Conservation (phyloP, 2,797 vertebrate genomes). For the Loris lydekkerianus region DNA sequence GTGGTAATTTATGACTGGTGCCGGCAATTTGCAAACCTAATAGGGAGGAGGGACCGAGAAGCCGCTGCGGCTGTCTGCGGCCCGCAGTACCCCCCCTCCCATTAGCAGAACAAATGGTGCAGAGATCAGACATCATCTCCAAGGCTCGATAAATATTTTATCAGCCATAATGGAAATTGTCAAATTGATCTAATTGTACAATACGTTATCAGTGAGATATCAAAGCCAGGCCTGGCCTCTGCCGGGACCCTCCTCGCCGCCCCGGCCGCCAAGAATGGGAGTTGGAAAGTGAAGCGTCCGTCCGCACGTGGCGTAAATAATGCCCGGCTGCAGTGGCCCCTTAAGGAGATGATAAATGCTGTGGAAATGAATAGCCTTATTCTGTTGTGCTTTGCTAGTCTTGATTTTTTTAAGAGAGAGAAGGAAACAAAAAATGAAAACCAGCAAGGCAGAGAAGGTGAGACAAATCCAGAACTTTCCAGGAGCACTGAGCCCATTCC, state of each 20-base stretch:
- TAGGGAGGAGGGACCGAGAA: slow-evolving; percentile 89
- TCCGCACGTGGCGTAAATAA: slow-evolving; percentile 70
- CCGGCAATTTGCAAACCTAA: slow-evolving; percentile 97
- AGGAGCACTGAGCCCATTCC: rapidly evolving
- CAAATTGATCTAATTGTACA: slow-evolving; percentile 98
- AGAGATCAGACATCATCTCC: slow-evolving; percentile 95
- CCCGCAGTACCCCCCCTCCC: slow-evolving; percentile 92
- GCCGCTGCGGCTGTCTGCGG: slow-evolving; percentile 88
- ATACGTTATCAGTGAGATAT: slow-evolving; percentile 96
- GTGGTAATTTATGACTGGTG: slow-evolving; percentile 94
- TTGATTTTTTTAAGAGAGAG: neutral
- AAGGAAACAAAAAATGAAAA: neutral
- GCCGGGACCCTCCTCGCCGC: slow-evolving; percentile 83
- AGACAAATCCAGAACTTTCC: neutral
- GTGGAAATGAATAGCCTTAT: slow-evolving; percentile 81
- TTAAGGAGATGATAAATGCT: slow-evolving; percentile 85
- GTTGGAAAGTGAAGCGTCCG: slow-evolving; percentile 70
- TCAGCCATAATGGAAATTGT: slow-evolving; percentile 99
- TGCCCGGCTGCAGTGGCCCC: slow-evolving; percentile 27
- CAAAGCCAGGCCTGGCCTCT: slow-evolving; percentile 92
- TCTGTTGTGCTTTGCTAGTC: slow-evolving; percentile 8
- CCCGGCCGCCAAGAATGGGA: slow-evolving; percentile 57
- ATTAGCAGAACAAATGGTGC: slow-evolving; percentile 97
- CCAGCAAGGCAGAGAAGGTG: neutral
- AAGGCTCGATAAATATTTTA: slow-evolving; percentile 99